Evolutionary conservation across 2,113 vertebrate species (phyloP).

Genomic region (Eurypyga helias): DNA sequence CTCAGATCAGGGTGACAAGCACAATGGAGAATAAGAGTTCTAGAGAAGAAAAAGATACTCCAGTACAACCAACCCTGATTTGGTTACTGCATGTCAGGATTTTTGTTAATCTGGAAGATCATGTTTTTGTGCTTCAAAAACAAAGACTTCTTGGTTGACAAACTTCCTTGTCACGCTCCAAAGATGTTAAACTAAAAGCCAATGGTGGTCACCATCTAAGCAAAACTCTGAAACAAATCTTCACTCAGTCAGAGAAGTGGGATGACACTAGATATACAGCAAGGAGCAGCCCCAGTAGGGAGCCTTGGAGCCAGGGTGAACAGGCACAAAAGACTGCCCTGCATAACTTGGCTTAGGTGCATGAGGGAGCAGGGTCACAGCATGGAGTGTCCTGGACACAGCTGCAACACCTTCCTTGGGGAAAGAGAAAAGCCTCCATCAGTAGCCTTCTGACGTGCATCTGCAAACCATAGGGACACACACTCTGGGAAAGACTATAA

Average conservation of each 20-base stretch:
- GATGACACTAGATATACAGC: not conserved
- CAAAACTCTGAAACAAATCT: not conserved
- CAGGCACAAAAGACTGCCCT: not conserved
- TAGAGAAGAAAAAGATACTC: not conserved
- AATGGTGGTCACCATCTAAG: fast-evolving
- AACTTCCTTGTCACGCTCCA: not conserved
- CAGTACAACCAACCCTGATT: not conserved
- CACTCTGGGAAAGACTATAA: not conserved
- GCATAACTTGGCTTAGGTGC: not conserved
- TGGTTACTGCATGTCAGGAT: not conserved
- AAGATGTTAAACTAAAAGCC: not conserved
- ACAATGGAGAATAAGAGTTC: not conserved
- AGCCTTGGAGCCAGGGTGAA: fast-evolving
- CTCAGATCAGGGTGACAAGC: not conserved
- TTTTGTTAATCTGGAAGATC: not conserved
- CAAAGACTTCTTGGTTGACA: not conserved
- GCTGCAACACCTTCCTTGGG: not conserved
- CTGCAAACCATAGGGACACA: not conserved
- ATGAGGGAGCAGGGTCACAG: fast-evolving
- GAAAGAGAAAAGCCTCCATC: not conserved
- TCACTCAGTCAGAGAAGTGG: not conserved
- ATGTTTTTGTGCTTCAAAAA: not conserved
- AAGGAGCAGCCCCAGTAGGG: fast-evolving
- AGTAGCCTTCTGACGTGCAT: not conserved
- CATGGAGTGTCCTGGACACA: not conserved